Conservation (phyloP, 2,113 vertebrate genomes). For the Daboia siamensis region DNA sequence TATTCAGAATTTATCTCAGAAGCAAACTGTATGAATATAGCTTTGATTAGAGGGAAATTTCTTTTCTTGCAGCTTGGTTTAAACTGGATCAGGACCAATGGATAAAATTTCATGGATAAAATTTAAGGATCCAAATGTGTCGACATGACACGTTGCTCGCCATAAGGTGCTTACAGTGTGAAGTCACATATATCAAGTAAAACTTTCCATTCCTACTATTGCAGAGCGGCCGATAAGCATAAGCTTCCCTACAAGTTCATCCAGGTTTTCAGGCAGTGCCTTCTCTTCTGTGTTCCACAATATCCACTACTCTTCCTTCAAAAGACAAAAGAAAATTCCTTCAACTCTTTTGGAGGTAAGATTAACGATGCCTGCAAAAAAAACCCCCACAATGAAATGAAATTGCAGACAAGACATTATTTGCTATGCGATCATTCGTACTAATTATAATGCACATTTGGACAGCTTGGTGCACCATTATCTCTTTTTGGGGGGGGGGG, state of each 20-base stretch:
- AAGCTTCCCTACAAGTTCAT: constrained; percentile 75
- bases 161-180: neutral
- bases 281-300: constrained; percentile 91
- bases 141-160: too few species aligned
- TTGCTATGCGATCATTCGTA: neutral
- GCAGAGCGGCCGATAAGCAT: constrained; percentile 72
- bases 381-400: neutral
- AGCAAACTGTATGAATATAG: neutral
- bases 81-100: neutral
- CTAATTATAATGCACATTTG: neutral
- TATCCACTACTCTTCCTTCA: constrained; percentile 87
- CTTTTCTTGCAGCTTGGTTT: neutral
- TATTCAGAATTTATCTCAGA: neutral
- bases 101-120: neutral
- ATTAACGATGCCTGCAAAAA: constrained; percentile 28
- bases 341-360: constrained; percentile 85
- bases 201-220: constrained; percentile 39
- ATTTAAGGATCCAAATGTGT: neutral
- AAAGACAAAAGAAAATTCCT: constrained; percentile 88
- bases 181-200: neutral
- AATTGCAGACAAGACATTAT: neutral
- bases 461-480: neutral
- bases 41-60: neutral
- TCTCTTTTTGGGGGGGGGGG: neutral
- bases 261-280: constrained; percentile 78